Base-by-base conservation (phyloP, 1,140 invertebrate genomes). In the Diorhabda carinulata region DNA sequence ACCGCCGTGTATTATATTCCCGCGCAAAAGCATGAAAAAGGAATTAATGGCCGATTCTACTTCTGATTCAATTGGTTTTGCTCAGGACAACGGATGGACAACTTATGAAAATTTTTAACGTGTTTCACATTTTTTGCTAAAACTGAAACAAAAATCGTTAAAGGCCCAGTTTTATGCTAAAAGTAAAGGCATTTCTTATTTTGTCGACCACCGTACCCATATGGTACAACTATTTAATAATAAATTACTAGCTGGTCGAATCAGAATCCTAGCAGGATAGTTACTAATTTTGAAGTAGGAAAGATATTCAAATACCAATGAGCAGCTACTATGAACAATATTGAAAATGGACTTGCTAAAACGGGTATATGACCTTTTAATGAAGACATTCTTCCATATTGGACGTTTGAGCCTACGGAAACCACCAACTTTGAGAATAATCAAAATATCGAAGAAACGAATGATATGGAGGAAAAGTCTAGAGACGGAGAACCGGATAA, bases 171-270 rank as follows among this genome's bases (percentile, higher is more conserved):
- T 68, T 61, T 70, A 62, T 57, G 68, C 72, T 2, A 74, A 74
- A 70, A 7, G 65, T 57, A 68, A 70, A 47, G 58, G 63, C 8
- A 64, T 73, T n/a, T 74, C 40, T 7, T 72, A 8, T 45, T 74
- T 7, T 74, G 66, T 56, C 61, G 74, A 61, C 70, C 68, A 3
- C 10, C 70, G 4, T 73, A 74, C 56, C 41, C 73, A 73, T 71
- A 64, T 73, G 0, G 66, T 76, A 10, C 80, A 83, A 67, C 81
- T 80, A 41, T 70, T 83, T 40, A 80, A 82, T 75, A 74, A 66
- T 76, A 73, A 69, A 66, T 77, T 7, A 8, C 64, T 57, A 74
- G 68, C 43, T 81, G 74, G 74, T 61, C 80, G 56, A 61, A 57
- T 5, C 6, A 52, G 25, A 72, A 80, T 73, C 70, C 70, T 42